Conservation (phyloP, 2,113 vertebrate species). For the Tautogolabrus adspersus region DNA sequence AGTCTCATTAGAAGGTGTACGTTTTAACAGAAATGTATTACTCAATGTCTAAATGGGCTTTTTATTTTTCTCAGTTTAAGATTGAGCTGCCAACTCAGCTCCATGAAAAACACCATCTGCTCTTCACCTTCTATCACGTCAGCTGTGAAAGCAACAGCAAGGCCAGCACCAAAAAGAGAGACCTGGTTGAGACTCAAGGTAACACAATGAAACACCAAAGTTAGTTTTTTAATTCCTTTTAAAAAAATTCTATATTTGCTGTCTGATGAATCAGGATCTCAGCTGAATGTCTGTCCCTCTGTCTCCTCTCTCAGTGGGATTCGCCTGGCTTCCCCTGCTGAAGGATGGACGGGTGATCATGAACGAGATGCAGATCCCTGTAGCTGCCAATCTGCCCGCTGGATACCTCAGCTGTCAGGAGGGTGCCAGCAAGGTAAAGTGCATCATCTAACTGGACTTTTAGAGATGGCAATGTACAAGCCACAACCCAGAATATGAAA, state of each 20-base stretch:
- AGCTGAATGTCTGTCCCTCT: not conserved
- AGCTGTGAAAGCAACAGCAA: constrained; percentile 98
- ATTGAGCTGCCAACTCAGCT: constrained; percentile 96
- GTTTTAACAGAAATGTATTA: too few relatives aligned
- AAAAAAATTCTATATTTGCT: not conserved
- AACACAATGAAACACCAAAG: not conserved
- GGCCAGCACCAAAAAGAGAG: constrained; percentile 96
- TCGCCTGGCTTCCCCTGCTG: constrained; percentile 95
- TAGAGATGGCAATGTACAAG: too few relatives aligned
- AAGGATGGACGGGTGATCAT: constrained; percentile 94
- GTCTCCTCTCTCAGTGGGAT: constrained; percentile 88
- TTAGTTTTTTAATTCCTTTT: not conserved
- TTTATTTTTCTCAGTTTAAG: constrained; percentile 87
- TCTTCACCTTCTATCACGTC: constrained; percentile 97
- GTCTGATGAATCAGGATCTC: not conserved
- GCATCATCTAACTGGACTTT: too few relatives aligned
- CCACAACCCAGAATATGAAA: too few relatives aligned
- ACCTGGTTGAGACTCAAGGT: constrained; percentile 94
- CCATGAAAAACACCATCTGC: constrained; percentile 94
- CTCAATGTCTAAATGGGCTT: not conserved
- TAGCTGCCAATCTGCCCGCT: constrained; percentile 91
- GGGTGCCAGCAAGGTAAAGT: constrained; percentile 88
- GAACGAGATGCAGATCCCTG: constrained; percentile 90
- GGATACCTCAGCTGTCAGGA: constrained; percentile 94
- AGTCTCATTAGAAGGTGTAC: not conserved